Conservation (phyloP, 2,888 invertebrate species). For the Pardosa pseudoannulata region DNA sequence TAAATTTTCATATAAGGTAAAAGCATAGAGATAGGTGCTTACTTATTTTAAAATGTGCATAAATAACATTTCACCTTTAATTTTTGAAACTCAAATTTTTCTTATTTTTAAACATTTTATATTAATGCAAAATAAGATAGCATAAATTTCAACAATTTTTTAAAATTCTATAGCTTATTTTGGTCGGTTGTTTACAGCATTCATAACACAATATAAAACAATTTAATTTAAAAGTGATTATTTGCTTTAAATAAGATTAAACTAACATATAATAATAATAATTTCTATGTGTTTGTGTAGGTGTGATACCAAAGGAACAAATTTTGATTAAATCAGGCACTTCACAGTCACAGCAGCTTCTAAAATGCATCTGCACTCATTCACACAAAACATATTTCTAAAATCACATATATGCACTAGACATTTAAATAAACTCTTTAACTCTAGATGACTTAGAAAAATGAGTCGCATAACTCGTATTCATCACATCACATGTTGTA, state of each 20-base stretch:
- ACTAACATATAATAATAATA: background rate
- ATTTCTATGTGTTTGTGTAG: no score
- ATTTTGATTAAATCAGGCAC: slow-evolving; percentile 22
- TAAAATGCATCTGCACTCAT: slow-evolving; percentile 46
- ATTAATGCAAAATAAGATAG: no score
- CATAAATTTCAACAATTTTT: no score
- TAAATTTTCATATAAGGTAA: no score
- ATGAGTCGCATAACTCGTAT: slow-evolving; percentile 54
- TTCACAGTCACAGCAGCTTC: background rate
- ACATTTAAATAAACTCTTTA: slow-evolving; percentile 66
- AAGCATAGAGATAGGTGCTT: no score
- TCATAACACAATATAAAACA: background rate
- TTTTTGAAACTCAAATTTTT: no score
- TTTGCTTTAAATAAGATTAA: background rate
- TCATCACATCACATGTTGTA: slow-evolving; percentile 63
- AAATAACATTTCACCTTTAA: no score
- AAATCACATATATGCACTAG: slow-evolving; percentile 25
- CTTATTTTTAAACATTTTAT: no score
- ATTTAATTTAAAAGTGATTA: no score
- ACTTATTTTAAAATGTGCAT: no score
- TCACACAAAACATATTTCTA: slow-evolving; percentile 21
- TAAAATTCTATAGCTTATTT: background rate
- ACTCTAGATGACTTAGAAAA: slow-evolving; percentile 68
- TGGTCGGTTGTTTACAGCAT: background rate
- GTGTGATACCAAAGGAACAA: background rate